These are phyloP conservation scores for Uropetala carovei DNA, from an alignment of 2,888 invertebrate species.

Conservation along the genomic window DNA sequence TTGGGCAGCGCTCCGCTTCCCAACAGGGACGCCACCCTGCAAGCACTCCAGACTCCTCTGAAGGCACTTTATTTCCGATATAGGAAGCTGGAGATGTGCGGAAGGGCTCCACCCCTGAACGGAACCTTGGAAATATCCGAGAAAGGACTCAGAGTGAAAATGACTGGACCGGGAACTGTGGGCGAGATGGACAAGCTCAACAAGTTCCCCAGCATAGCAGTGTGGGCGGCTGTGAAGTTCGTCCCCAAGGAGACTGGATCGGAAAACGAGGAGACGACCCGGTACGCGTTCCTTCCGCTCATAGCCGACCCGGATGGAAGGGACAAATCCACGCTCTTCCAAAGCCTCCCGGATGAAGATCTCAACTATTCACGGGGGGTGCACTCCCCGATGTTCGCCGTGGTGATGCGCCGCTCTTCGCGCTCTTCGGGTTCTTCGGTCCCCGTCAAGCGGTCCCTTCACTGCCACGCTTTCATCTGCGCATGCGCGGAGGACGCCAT, in stretches of 20 bases:
- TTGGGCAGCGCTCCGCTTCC: slow-evolving; percentile 88
- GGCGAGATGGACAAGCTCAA: slow-evolving; percentile 77
- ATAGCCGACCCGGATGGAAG: slow-evolving; percentile 89
- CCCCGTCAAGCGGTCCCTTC: slow-evolving; percentile 86
- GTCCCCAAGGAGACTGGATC: slow-evolving; percentile 82
- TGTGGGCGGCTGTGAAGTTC: slow-evolving; percentile 94
- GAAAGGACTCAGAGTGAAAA: slow-evolving; percentile 85
- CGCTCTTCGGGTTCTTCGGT: slow-evolving; percentile 74
- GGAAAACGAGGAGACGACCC: slow-evolving; percentile 71
- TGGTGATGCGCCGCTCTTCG: slow-evolving; percentile 84
- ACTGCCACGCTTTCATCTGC: slow-evolving; percentile 95
- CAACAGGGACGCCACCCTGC: slow-evolving; percentile 74
- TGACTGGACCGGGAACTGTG: slow-evolving; percentile 71
- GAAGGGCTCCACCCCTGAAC: slow-evolving; percentile 77
- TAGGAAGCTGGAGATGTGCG: slow-evolving; percentile 67
- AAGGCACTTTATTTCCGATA: slow-evolving; percentile 84
- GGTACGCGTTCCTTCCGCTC: slow-evolving; percentile 89
- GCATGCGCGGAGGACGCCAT: slow-evolving; percentile 93
- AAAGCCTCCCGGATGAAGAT: slow-evolving; percentile 68
- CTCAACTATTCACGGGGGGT: slow-evolving; percentile 69
- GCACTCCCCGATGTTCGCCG: slow-evolving; percentile 92
- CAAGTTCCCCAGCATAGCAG: slow-evolving; percentile 93
- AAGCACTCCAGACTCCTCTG: slow-evolving; percentile 84
- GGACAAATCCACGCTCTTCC: slow-evolving; percentile 84
- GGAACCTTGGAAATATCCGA: slow-evolving; percentile 83